A percentile compares a stretch with the other conserved stretches of the same genome.
Evolutionary conservation across 2,797 vertebrate genomes (phyloP).

Genomic region (Molossus molossus): DNA sequence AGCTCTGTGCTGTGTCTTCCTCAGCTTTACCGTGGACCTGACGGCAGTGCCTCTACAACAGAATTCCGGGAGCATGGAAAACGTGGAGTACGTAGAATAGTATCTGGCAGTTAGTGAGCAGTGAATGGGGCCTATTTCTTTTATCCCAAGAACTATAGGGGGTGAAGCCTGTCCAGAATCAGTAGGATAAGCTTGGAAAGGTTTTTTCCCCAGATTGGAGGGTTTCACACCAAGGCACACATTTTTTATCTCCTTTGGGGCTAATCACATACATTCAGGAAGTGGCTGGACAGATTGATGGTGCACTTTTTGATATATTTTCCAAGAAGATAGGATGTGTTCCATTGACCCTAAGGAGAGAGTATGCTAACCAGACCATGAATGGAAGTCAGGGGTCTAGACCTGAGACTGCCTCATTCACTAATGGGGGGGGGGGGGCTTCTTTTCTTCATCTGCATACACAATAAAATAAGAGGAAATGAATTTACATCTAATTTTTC

Average conservation of each 20-base stretch:
- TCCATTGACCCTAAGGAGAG: not conserved
- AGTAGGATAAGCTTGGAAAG: not conserved
- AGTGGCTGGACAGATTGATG: not conserved
- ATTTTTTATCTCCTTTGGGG: not conserved
- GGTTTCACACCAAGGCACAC: not conserved
- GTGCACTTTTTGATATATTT: not conserved
- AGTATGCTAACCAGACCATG: not conserved
- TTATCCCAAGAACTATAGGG: not conserved
- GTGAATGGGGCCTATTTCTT: not conserved
- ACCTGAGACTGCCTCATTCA: not conserved
- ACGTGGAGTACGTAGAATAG: not conserved
- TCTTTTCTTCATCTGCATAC: not conserved
- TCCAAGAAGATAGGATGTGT: not conserved
- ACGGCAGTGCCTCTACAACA: fast-evolving
- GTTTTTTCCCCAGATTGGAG: not conserved
- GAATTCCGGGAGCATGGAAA: not conserved
- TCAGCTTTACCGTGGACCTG: not conserved
- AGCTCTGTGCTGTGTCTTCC: not conserved
- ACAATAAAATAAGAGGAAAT: not conserved
- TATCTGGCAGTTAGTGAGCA: not conserved
- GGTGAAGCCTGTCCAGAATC: not conserved
- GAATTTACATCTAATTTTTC: not conserved
- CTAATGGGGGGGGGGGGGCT: not conserved
- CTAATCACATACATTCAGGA: not conserved
- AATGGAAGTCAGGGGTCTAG: not conserved